Percentiles rank a stretch among this genome's conserved stretches.
Conservation (phyloP, 2,888 invertebrate genomes). For the Coenonympha arcania region DNA sequence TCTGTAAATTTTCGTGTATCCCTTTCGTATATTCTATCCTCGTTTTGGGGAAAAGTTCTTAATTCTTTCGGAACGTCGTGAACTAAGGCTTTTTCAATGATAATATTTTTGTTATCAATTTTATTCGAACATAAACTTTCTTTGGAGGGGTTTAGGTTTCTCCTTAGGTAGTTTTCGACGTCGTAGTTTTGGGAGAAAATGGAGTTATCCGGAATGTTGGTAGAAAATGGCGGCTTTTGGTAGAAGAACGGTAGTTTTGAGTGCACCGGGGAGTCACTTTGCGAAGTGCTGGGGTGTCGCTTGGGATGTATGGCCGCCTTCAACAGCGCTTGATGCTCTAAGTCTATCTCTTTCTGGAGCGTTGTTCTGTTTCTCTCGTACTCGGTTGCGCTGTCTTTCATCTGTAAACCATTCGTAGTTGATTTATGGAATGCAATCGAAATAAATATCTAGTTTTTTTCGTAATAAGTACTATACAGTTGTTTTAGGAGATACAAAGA, state of each 20-base stretch:
- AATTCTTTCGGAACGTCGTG: slow-evolving; percentile 33
- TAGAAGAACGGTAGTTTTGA: slow-evolving; percentile 56
- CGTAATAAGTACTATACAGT: no score
- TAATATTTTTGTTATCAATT: slow-evolving; percentile 15
- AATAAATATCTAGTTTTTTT: no score
- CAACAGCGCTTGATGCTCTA: slow-evolving; percentile 43
- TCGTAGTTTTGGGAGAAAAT: slow-evolving; percentile 60
- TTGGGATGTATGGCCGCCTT: slow-evolving; percentile 30
- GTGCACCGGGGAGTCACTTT: slow-evolving; percentile 37
- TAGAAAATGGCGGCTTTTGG: slow-evolving; percentile 48
- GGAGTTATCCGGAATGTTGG: slow-evolving; percentile 64
- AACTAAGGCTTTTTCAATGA: slow-evolving; percentile 40
- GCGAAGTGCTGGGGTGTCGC: slow-evolving; percentile 29
- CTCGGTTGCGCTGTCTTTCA: slow-evolving; percentile 65
- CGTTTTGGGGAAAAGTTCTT: background rate
- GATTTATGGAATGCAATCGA: no score
- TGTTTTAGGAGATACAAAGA: no score
- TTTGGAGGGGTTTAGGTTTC: slow-evolving; percentile 53
- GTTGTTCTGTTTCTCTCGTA: slow-evolving; percentile 63
- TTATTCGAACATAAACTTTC: slow-evolving; percentile 32
- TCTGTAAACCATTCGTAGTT: no score
- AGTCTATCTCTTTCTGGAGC: slow-evolving; percentile 65
- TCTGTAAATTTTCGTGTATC: background rate
- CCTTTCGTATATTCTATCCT: background rate
- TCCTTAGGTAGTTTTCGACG: slow-evolving; percentile 57